These are phyloP conservation scores for Drosophila anomelani DNA, from an alignment of 2,888 invertebrate species.

Conservation along the genomic window DNA sequence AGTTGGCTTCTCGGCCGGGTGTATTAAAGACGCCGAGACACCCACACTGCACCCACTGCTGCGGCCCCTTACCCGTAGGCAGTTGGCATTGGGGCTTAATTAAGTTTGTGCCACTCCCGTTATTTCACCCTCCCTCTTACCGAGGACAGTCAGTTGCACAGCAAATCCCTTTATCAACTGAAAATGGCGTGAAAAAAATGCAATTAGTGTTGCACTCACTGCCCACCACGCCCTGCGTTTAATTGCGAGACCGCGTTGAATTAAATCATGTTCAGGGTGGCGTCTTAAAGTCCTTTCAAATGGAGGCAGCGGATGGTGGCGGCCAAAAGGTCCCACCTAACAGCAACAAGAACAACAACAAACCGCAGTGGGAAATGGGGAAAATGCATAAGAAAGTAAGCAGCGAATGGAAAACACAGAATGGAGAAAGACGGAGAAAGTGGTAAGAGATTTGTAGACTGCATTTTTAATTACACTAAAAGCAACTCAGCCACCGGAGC, in stretches of 20 bases:
- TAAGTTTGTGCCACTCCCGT: conserved; percentile 64
- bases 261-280: conserved; percentile 65
- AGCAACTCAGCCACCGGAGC: conserved; percentile 74
- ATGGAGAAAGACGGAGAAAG: conserved; percentile 23
- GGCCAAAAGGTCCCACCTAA: conserved; percentile 32
- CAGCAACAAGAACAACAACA: conserved; percentile 37
- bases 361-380: conserved; percentile 19
- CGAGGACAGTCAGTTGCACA: conserved; percentile 56
- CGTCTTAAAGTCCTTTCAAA: conserved; percentile 37
- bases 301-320: conserved; percentile 22
- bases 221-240: conserved; percentile 58
- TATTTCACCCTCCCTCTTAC: conserved; percentile 28
- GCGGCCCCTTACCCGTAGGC: conserved; percentile 55
- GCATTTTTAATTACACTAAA: conserved; percentile 84
- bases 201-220: conserved; percentile 72
- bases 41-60: not conserved
- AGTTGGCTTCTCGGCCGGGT: conserved; percentile 63
- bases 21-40: conserved; percentile 71
- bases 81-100: conserved; percentile 70
- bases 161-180: conserved; percentile 64
- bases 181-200: conserved; percentile 75
- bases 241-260: conserved; percentile 74
- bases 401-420: conserved; percentile 23
- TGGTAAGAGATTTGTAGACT: conserved; percentile 59
- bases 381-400: conserved; percentile 48